Percentiles rank a stretch among this genome's conserved stretches.
Conservation (phyloP, 1,140 invertebrate species). For the Spodoptera frugiperda region DNA sequence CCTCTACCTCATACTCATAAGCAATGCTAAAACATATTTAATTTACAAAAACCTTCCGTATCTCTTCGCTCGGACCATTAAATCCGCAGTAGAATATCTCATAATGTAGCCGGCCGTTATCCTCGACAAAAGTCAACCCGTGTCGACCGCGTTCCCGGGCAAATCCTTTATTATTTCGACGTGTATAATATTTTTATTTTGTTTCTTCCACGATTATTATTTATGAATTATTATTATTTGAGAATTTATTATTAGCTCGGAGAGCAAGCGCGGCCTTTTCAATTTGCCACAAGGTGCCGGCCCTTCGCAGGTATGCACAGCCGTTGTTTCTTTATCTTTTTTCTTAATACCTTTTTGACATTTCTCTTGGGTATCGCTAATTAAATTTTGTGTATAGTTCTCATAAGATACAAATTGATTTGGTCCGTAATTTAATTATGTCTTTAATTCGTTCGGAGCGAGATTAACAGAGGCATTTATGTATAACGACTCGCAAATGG, state of each 20-base stretch:
- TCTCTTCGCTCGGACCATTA: neutral
- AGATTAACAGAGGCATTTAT: constrained; percentile 47
- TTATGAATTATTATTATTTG: constrained; percentile 86
- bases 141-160: constrained; percentile 62
- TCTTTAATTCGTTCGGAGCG: constrained; percentile 52
- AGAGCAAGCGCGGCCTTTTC: constrained; percentile 81
- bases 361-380: constrained; percentile 76
- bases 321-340: constrained; percentile 62
- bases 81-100: neutral
- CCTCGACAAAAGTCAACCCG: constrained; percentile 61
- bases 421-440: constrained; percentile 72
- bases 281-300: constrained; percentile 82
- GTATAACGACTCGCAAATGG: constrained; percentile 47
- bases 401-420: constrained; percentile 76
- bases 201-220: constrained; percentile 83
- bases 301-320: constrained; percentile 66
- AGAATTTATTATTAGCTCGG: constrained; percentile 82
- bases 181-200: constrained; percentile 84
- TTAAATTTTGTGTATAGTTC: constrained; percentile 72
- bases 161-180: constrained; percentile 85
- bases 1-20: constrained; percentile 24
- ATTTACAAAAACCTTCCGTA: neutral
- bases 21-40: neutral
- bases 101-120: constrained; percentile 28
- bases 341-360: constrained; percentile 73